Conservation (phyloP, 2,888 invertebrate genomes). For the Lysandra coridon region DNA sequence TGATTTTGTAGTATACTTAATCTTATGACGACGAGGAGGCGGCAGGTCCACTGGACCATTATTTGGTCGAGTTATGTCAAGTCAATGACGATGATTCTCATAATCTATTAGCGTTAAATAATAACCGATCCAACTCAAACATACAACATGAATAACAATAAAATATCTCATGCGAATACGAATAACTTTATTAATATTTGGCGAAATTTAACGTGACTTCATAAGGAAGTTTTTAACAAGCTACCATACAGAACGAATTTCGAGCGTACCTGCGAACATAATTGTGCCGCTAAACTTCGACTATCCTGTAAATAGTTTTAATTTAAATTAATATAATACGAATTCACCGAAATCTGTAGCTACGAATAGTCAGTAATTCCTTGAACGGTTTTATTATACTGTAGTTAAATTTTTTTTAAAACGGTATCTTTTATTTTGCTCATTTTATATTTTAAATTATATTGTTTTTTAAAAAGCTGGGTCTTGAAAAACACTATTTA, state of each 20-base stretch:
- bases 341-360: not conserved
- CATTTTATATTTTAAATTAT: too few species aligned
- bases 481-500: too few species aligned
- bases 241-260: conserved; percentile 16
- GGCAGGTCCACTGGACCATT: too few species aligned
- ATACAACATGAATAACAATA: not conserved
- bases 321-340: conserved; percentile 9
- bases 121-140: too few species aligned
- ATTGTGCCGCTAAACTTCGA: conserved; percentile 19
- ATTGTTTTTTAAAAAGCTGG: too few species aligned
- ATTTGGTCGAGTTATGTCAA: too few species aligned
- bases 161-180: not conserved
- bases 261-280: conserved; percentile 20
- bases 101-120: too few species aligned
- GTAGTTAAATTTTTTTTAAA: too few species aligned
- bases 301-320: conserved; percentile 27
- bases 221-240: conserved; percentile 25
- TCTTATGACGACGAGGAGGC: too few species aligned
- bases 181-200: conserved; percentile 18
- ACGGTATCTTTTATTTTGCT: too few species aligned
- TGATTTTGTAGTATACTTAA: too few species aligned
- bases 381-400: not conserved
- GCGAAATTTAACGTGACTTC: not conserved
- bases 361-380: not conserved
- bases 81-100: too few species aligned